These are phyloP conservation scores for Drosophila parthenogenetica DNA, from an alignment of 2,888 invertebrate species.

Conservation along the genomic window DNA sequence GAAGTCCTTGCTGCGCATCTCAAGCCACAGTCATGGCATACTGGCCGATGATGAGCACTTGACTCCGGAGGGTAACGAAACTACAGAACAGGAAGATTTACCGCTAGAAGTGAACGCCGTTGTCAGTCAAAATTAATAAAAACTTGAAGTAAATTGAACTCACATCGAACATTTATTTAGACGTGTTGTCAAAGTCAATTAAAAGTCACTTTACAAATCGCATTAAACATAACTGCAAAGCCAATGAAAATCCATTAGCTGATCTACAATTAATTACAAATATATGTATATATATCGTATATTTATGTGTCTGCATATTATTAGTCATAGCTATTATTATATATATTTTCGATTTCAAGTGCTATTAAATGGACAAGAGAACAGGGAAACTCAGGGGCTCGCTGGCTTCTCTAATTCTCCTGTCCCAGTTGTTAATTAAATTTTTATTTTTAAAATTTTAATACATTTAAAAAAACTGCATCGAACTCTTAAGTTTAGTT, in stretches of 20 bases:
- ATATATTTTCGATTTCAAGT: constrained; percentile 8
- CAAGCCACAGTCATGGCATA: constrained; percentile 73
- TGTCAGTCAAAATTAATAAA: constrained; percentile 64
- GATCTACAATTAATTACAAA: constrained; percentile 9
- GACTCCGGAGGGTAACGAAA: constrained; percentile 3
- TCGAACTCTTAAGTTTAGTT: constrained; percentile 37
- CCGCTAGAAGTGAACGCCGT: constrained; percentile 82
- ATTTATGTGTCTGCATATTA: neutral
- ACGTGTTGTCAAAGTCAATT: constrained; percentile 43
- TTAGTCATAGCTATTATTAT: constrained; percentile 11
- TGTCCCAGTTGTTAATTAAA: constrained; percentile 13
- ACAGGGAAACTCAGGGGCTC: constrained; percentile 52
- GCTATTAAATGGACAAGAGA: constrained; percentile 38
- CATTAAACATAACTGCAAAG: constrained; percentile 30
- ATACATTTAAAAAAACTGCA: constrained; percentile 34
- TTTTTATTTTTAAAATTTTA: constrained; percentile 11
- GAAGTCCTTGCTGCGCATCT: constrained; percentile 82
- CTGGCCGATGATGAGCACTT: constrained; percentile 29
- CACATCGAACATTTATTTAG: constrained; percentile 68
- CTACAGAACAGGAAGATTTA: constrained; percentile 54
- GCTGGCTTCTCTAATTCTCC: constrained; percentile 27
- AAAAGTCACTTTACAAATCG: constrained; percentile 27
- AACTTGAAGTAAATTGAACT: constrained; percentile 29
- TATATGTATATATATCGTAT: neutral
- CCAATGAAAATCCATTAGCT: constrained; percentile 52